These are phyloP conservation scores for Triplophysa tibetana DNA, from an alignment of 2,113 vertebrate genomes.

Conservation along the genomic window DNA sequence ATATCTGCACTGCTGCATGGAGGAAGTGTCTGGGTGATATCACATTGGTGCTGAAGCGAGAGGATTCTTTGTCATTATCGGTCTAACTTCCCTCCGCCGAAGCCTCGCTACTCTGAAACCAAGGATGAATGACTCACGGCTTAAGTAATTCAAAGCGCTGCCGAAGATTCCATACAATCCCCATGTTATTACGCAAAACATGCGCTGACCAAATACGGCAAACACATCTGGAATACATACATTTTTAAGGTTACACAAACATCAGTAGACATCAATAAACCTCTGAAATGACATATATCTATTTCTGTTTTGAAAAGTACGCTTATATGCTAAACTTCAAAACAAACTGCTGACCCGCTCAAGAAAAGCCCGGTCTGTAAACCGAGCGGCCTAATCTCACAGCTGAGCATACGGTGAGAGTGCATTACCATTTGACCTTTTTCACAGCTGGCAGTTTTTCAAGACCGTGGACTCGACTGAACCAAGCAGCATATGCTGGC, in stretches of 20 bases:
- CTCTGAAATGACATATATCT: neutral
- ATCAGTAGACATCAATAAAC: neutral
- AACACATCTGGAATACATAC: neutral
- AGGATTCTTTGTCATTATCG: conserved; percentile 16
- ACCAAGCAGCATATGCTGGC: conserved; percentile 18
- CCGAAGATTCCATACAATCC: conserved; percentile 10
- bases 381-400: conserved; percentile 30
- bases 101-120: conserved; percentile 3
- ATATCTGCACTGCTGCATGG: conserved; percentile 3
- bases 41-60: neutral
- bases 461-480: conserved; percentile 31
- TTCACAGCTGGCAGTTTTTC: conserved; percentile 35
- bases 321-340: neutral
- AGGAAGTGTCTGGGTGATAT: neutral
- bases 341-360: conserved; percentile 1
- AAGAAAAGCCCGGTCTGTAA: neutral
- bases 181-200: conserved; percentile 43
- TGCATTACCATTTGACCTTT: conserved; percentile 31
- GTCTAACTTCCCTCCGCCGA: conserved; percentile 20
- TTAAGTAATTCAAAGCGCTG: conserved; percentile 25
- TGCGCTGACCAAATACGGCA: neutral
- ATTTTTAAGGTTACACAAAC: neutral
- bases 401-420: conserved; percentile 23
- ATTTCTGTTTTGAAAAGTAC: neutral
- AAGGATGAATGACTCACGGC: conserved; percentile 34